phyloP scores from a whole-genome alignment of 2,797 vertebrate species.

The Otolemur crassicaudatus region DNA sequence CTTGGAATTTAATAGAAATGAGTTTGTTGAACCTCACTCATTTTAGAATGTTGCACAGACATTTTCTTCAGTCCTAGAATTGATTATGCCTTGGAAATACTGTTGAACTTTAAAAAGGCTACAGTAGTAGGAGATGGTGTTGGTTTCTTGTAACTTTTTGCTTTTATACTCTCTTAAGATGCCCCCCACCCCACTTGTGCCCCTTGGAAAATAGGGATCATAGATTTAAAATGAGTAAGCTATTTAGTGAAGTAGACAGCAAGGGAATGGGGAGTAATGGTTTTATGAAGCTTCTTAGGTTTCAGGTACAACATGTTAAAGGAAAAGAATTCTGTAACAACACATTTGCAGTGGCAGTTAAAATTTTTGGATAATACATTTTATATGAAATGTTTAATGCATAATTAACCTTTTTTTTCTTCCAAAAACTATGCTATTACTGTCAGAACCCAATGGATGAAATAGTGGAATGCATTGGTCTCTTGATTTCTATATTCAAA shows the following conservation, averaged over 20 bases:
- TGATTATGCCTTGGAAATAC: constrained; percentile 57
- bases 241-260: not conserved
- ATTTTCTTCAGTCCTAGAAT: constrained; percentile 68
- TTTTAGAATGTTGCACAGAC: constrained; percentile 64
- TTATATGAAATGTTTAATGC: constrained; percentile 1
- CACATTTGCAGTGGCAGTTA: not conserved
- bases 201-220: constrained; percentile 22
- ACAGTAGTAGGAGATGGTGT: not conserved
- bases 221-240: not conserved
- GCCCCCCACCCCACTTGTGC: not conserved
- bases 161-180: constrained; percentile 5
- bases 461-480: not conserved
- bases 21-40: constrained; percentile 63
- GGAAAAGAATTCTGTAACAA: not conserved
- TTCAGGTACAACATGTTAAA: not conserved
- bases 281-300: not conserved
- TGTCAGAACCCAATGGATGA: not conserved
- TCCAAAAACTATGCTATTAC: not conserved
- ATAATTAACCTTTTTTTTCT: not conserved
- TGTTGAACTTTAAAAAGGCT: constrained; percentile 48
- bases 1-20: constrained; percentile 75
- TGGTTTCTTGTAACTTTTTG: constrained; percentile 47
- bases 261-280: not conserved
- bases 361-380: constrained; percentile 3
- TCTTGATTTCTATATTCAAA: not conserved